Evolutionary conservation across 2,888 invertebrate genomes (phyloP).

Genomic region (Agriopis aurantiaria): DNA sequence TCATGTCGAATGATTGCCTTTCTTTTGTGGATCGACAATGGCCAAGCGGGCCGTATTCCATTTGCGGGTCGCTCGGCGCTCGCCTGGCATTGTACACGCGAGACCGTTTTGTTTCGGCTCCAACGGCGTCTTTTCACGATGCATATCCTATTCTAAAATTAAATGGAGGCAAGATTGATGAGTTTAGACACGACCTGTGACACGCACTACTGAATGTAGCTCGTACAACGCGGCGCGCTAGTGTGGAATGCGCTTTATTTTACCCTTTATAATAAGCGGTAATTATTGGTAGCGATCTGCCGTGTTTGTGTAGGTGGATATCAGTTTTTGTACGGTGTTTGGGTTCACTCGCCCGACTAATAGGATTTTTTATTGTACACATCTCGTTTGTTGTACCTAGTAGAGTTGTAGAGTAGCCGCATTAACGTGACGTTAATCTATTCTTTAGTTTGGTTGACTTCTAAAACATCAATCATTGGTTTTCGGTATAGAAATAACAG

Average conservation of each 20-base stretch:
- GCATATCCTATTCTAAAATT: slow-evolving; percentile 75
- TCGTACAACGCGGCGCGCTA: slow-evolving; percentile 52
- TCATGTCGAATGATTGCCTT: slow-evolving; percentile 86
- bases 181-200: slow-evolving; percentile 84
- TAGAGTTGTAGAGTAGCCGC: slow-evolving; percentile 59
- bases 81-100: slow-evolving; percentile 76
- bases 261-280: slow-evolving; percentile 78
- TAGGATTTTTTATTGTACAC: slow-evolving; percentile 75
- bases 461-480: slow-evolving; percentile 65
- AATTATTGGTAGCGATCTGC: slow-evolving; percentile 75
- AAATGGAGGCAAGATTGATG: slow-evolving; percentile 84
- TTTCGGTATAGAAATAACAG: slow-evolving; percentile 60
- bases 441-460: slow-evolving; percentile 60
- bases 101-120: slow-evolving; percentile 75
- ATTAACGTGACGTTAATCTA: slow-evolving; percentile 77
- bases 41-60: slow-evolving; percentile 77
- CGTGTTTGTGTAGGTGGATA: slow-evolving; percentile 65
- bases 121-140: slow-evolving; percentile 67
- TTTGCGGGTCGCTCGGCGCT: slow-evolving; percentile 66
- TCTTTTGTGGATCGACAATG: slow-evolving; percentile 84
- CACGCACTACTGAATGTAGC: slow-evolving; percentile 83
- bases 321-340: slow-evolving; percentile 75
- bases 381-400: slow-evolving; percentile 54
- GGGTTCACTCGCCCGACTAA: slow-evolving; percentile 71
- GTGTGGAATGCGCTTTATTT: slow-evolving; percentile 78